phyloP scores from a whole-genome alignment of 1,140 invertebrate genomes.

The Microplitis mediator region DNA sequence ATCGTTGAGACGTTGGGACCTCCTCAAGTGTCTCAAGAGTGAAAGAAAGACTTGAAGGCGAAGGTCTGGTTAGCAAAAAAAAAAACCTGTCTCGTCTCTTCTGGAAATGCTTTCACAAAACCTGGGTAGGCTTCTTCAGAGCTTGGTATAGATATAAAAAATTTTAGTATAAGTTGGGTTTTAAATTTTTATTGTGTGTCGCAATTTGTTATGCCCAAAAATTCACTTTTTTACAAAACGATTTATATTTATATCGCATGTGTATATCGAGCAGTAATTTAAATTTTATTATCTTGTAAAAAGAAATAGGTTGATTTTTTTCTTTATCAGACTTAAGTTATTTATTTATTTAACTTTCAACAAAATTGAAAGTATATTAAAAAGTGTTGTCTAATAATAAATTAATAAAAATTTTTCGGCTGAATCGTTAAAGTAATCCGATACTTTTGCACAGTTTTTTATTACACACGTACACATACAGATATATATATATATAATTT shows the following conservation, averaged over 20 bases:
- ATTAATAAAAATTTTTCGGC: conserved; percentile 37
- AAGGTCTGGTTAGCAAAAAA: not conserved
- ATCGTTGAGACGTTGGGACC: conserved; percentile 10
- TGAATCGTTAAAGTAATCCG: not conserved
- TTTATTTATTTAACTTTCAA: no score
- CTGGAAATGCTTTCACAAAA: conserved; percentile 29
- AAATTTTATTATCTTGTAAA: not conserved
- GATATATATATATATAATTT: no score
- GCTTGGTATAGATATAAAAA: not conserved
- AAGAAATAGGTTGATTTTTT: not conserved
- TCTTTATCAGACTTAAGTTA: no score
- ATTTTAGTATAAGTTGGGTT: not conserved
- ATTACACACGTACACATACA: no score
- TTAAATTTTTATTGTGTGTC: not conserved
- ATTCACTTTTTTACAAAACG: not conserved
- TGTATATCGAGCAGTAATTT: not conserved
- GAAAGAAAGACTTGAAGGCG: not conserved
- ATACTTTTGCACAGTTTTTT: no score
- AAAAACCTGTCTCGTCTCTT: conserved; percentile 24
- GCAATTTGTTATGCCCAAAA: not conserved
- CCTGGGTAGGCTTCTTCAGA: not conserved
- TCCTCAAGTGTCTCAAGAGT: conserved; percentile 6
- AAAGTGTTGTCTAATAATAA: conserved; percentile 40
- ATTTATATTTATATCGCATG: not conserved
- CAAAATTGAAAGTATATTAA: not conserved